Evolutionary conservation across 37 sponge, comb jelly and placozoan species (phyloP), one percentile per base, ranked within the genome.

Genomic region (Halichondria panicea): DNA sequence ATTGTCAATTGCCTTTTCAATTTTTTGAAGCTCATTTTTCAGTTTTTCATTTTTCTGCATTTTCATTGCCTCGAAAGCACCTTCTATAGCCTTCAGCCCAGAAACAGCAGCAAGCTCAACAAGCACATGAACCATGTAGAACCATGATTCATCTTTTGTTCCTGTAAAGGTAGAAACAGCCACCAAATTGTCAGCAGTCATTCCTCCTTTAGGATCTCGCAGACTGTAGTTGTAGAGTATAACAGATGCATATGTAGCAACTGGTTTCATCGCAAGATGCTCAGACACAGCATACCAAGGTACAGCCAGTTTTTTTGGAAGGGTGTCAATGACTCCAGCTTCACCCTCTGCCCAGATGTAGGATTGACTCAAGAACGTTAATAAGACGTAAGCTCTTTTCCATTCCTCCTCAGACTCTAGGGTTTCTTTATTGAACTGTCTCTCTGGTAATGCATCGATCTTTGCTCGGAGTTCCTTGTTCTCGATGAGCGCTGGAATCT

Each of bases 271-370:
- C 4, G 57, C 71, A 1, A 89, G 52, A 25, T 79, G 75, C 0
- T 36, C 27, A 13, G 76, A 40, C 11, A 75, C 81, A 15, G 24
- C 32, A 21, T 53, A 55, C 85, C 85, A 89, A 25, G 90, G 90
- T 52, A 89, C 66, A 15, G 90, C 85, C 24, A 89, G 18, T 1
- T 52, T 42, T 35, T 33, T 39, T 12, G 90, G 90, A 0, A 89
- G 28, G 4, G 2, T 55, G 22, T 55, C 18, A 2, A 63, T 42
- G 22, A 80, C 43, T 24, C 81, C 85, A 43, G 45, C 27, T 41
- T 89, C 85, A 37, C 90, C 90, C 28, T 79, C 80, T 18, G 44
- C 30, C 90, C 90, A 89, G 4, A 89, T 55, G 57, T 84, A 89
- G 21, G 70, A 70, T 39, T 89, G 90, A 24, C 63, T 50, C 0